Base-by-base conservation (phyloP, 2,797 vertebrate genomes). In the Gymnothorax javanicus region DNA sequence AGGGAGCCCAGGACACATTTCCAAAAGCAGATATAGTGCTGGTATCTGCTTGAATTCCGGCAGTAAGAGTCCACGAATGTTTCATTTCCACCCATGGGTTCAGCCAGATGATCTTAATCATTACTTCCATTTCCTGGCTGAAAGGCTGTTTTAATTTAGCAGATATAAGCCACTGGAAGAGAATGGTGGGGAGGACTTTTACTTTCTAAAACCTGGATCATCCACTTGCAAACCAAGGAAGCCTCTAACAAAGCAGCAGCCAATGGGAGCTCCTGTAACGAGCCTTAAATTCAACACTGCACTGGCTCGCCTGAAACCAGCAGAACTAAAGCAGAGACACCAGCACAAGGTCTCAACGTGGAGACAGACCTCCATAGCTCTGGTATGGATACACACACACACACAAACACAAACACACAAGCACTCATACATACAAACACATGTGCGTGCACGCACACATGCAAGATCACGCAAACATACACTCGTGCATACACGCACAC, bases 401-500 rank as follows among this genome's bases (percentile, higher is more conserved):
- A n/a, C 23, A 5, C 67, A 25, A 20, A 8, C 4, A 27, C 82
- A 83, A 25, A 17, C 11, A 17, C 58, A 50, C 59, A 15, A 0
- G 9, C 25, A 52, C 59, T 8, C 59, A 2, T 15, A 23, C 11
- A 52, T 13, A 52, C 7, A 15, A 33, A 2, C 75, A 52, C 75
- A 79, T 20, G 23, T 17, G 54, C 75, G 20, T 6, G 17, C 43
- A 13, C 75, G 54, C 27, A 43, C 75, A 79, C 27, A 79, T 43
- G 88, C 64, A 89, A 0, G 52, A 7, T 2, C 83, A 75, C n/a
- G 52, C 69, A 12, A 77, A n/a, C 52, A 75, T 54, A n/a, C 69
- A 69, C 84, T 20, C 71, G 17, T 17, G 17, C 50, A 85, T 71
- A 77, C 71, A 71, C 69, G 59, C 84, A 85, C 73, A 77, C 13